Base-by-base conservation (phyloP, 1,140 invertebrate species). In the Anastatus disparis region DNA sequence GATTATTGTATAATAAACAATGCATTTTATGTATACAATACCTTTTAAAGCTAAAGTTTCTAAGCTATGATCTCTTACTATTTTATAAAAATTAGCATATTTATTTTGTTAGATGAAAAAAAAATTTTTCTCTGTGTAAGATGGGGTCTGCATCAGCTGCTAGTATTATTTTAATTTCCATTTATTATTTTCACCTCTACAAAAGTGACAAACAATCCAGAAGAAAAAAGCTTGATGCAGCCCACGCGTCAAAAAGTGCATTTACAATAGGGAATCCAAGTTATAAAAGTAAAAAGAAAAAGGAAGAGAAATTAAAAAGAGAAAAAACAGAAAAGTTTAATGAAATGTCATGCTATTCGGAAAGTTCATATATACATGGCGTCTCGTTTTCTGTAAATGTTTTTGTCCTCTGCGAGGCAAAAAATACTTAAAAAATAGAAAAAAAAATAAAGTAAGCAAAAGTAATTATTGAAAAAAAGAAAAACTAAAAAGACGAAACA, bases 331-430 rank as follows among this genome's bases (percentile, higher is more conserved):
- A 35, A 59, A 50, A 31, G 44, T 35, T 56, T 10, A 58, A 42
- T 20, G 46, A 74, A 77, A 79, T 85, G 83, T 84, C 84, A 84
- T 84, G 84, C 82, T 85, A 82, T 83, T 85, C 76, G 76, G 61
- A 70, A 71, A 75, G 53, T 10, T 63, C 13, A 52, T 58, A 62
- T 15, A 31, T 59, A 59, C 42, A 53, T 40, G 15, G 13, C 7
- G 50, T 62, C 46, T 53, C 38, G 35, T 53, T 17, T 27, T 63
- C 24, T 64, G 52, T 55, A 46, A 70, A 70, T 20, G 61, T 63
- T 53, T 55, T 29, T 38, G 20, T 63, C 26, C 12, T 17, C 35
- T 55, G 27, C 12, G 13, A 17, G 15, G 20, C 20, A 58, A 46
- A 17, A 58, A 12, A 44, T 40, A 22, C 40, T 70, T n/a, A n/a